phyloP scores from a whole-genome alignment of 2,797 vertebrate species.

The Molothrus aeneus region DNA sequence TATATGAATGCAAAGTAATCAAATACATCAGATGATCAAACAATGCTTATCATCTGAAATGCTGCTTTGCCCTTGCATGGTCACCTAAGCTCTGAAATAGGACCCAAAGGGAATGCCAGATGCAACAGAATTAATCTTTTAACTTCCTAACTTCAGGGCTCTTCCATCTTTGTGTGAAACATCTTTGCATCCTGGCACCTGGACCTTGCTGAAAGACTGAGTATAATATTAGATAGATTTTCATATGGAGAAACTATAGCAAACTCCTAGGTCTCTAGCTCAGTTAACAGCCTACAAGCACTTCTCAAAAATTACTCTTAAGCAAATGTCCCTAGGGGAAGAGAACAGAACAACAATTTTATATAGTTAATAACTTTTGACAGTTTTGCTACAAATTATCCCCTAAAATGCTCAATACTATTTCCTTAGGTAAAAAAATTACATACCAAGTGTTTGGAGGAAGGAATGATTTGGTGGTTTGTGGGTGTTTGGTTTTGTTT shows the following conservation, averaged over 20 bases:
- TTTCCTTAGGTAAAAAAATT: neutral
- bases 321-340: neutral
- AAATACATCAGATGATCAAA: neutral
- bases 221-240: neutral
- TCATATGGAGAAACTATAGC: neutral
- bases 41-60: neutral
- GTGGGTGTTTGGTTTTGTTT: neutral
- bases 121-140: neutral
- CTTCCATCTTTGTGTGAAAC: neutral
- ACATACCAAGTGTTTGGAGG: neutral
- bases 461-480: neutral
- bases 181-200: neutral
- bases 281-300: neutral
- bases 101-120: neutral
- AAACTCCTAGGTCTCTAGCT: neutral
- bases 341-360: neutral
- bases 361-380: neutral
- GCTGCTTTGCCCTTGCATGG: neutral
- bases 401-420: neutral
- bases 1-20: neutral
- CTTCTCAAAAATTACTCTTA: neutral
- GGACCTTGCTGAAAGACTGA: neutral
- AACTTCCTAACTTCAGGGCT: neutral
- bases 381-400: neutral
- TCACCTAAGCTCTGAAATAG: neutral